Evolutionary conservation across 2,797 vertebrate species (phyloP).

Genomic region (Tenualosa thibaudeaui): DNA sequence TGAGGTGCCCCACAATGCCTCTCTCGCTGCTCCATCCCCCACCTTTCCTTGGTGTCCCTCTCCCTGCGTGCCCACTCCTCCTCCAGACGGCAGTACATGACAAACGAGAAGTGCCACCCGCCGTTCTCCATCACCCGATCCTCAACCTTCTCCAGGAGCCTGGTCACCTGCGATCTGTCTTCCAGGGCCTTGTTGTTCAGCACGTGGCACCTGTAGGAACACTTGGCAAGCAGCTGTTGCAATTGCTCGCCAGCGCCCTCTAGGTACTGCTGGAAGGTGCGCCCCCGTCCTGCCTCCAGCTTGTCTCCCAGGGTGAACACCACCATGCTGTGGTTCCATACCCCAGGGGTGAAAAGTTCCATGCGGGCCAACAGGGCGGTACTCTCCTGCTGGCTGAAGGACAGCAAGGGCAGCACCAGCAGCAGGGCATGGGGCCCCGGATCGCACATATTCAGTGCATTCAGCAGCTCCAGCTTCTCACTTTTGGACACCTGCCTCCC

Average conservation of each 20-base stretch:
- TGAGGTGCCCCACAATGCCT: background rate
- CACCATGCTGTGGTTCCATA: constrained; percentile 64
- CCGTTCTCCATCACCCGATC: constrained; percentile 58
- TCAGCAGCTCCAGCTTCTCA: constrained; percentile 53
- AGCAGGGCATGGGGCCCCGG: constrained; percentile 55
- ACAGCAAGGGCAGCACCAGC: constrained; percentile 56
- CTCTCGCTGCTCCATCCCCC: constrained; percentile 35
- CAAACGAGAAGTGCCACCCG: constrained; percentile 59
- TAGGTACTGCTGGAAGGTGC: constrained; percentile 51
- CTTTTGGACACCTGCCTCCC: constrained; percentile 31
- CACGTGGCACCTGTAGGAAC: constrained; percentile 51
- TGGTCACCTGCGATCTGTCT: constrained; percentile 55
- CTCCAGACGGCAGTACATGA: constrained; percentile 59
- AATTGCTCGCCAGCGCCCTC: constrained; percentile 48
- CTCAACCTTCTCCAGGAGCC: constrained; percentile 55
- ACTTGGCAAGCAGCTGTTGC: constrained; percentile 55
- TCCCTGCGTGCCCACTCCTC: constrained; percentile 59
- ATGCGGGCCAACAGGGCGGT: constrained; percentile 54
- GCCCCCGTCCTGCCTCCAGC: constrained; percentile 22
- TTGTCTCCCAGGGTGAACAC: constrained; percentile 61
- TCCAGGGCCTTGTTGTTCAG: constrained; percentile 53
- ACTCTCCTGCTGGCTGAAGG: constrained; percentile 53
- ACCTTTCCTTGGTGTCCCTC: constrained; percentile 53
- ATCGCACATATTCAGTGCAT: constrained; percentile 47
- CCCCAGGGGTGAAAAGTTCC: constrained; percentile 56